phyloP scores from a whole-genome alignment of 2,888 invertebrate genomes.

The Drosophila mercatorum region DNA sequence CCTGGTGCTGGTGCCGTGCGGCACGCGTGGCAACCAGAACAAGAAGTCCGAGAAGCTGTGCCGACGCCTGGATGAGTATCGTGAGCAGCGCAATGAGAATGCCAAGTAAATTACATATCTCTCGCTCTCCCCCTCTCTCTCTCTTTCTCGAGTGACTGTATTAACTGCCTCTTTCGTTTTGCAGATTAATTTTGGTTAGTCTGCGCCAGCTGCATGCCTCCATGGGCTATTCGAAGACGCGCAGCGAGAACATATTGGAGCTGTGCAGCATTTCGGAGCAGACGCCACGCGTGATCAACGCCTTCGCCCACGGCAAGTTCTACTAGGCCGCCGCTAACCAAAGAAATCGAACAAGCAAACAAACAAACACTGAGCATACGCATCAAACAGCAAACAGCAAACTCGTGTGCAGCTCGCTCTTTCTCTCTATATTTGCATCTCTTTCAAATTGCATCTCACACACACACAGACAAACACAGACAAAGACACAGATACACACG shows the following conservation, averaged over 20 bases:
- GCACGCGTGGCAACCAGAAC: conserved; percentile 77
- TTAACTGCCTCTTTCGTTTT: neutral
- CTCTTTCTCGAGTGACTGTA: neutral
- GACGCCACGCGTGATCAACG: conserved; percentile 85
- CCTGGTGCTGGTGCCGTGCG: conserved; percentile 81
- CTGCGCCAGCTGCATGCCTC: conserved; percentile 75
- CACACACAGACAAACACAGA: neutral
- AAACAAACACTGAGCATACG: neutral
- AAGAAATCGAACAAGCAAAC: conserved; percentile 5
- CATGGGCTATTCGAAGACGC: conserved; percentile 71
- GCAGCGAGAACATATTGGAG: conserved; percentile 84
- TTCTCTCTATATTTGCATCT: conserved; percentile 7
- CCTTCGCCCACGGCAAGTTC: conserved; percentile 83
- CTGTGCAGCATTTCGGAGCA: conserved; percentile 86
- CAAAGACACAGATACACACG: neutral
- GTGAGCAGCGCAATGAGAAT: conserved; percentile 68
- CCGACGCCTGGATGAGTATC: conserved; percentile 73
- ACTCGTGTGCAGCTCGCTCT: conserved; percentile 3
- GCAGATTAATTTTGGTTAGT: conserved; percentile 80
- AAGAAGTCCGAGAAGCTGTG: conserved; percentile 67
- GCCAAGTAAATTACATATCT: conserved; percentile 74
- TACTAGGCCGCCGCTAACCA: conserved; percentile 33
- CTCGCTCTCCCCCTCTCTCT: neutral
- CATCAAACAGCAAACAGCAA: neutral
- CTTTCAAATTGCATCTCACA: conserved; percentile 9